Evolutionary conservation across 2,113 vertebrate species (phyloP).

Genomic region (Calyptommatus sinebrachiatus): DNA sequence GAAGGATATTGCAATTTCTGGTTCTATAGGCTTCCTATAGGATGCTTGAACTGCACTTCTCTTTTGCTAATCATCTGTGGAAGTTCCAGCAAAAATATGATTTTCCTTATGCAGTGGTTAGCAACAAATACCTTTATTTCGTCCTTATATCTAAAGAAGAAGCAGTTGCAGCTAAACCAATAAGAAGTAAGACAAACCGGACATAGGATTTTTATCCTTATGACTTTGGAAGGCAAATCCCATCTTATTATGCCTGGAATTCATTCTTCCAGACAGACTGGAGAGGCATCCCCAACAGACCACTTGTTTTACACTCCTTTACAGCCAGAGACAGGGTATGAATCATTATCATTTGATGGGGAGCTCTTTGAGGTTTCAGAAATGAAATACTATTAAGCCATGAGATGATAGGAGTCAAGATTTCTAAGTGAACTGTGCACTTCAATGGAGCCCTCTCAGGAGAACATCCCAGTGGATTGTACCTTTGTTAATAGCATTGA

Average conservation of each 20-base stretch:
- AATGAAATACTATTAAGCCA: neutral
- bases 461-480: conserved; percentile 9
- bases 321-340: neutral
- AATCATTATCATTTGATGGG: conserved; percentile 7
- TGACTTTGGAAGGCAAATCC: no score
- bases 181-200: neutral
- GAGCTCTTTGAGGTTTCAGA: neutral
- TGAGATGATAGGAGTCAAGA: neutral
- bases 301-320: neutral
- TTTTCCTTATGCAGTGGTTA: neutral
- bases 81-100: neutral
- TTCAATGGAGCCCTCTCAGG: neutral
- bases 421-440: conserved; percentile 7
- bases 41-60: neutral
- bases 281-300: neutral
- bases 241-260: no score
- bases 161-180: neutral
- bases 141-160: no score
- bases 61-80: neutral
- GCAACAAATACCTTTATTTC: neutral
- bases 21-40: neutral
- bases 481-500: conserved; percentile 11
- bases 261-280: neutral
- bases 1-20: neutral
- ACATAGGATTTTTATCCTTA: no score